These are phyloP conservation scores for Cossypha heuglini DNA, from an alignment of 2,797 vertebrate genomes.

Conservation along the genomic window DNA sequence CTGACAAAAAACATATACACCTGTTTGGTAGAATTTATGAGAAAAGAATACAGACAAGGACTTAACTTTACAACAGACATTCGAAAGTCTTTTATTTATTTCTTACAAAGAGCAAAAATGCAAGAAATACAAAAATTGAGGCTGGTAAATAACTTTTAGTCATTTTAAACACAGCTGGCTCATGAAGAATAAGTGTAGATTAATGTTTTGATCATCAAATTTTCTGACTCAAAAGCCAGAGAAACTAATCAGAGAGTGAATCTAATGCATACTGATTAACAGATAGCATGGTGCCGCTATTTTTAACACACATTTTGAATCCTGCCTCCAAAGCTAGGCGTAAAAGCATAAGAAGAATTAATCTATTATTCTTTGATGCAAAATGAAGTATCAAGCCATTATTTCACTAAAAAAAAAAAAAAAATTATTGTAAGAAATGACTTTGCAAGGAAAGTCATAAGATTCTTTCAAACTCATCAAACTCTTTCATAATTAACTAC, in stretches of 20 bases:
- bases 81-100: slow-evolving; percentile 36
- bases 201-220: slow-evolving; percentile 67
- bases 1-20: slow-evolving; percentile 72
- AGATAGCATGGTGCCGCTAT: slow-evolving; percentile 31
- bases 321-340: not conserved
- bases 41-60: slow-evolving; percentile 66
- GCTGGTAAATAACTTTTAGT: not conserved
- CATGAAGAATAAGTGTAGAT: slow-evolving; percentile 51
- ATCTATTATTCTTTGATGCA: not conserved
- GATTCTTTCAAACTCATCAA: too few relatives aligned
- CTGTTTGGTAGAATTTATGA: slow-evolving; percentile 73
- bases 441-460: slow-evolving; percentile 12
- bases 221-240: slow-evolving; percentile 58
- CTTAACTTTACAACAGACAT: slow-evolving; percentile 9
- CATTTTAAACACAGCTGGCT: slow-evolving; percentile 35
- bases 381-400: not conserved
- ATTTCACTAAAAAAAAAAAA: not conserved
- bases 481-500: not conserved
- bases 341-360: not conserved
- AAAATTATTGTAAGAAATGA: not conserved
- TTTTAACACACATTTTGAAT: slow-evolving; percentile 60
- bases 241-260: slow-evolving; percentile 57
- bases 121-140: slow-evolving; percentile 21
- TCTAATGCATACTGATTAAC: slow-evolving; percentile 68
- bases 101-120: not conserved